These are phyloP conservation scores for Plebejus anna DNA, from an alignment of 2,888 invertebrate species.

Conservation along the genomic window DNA sequence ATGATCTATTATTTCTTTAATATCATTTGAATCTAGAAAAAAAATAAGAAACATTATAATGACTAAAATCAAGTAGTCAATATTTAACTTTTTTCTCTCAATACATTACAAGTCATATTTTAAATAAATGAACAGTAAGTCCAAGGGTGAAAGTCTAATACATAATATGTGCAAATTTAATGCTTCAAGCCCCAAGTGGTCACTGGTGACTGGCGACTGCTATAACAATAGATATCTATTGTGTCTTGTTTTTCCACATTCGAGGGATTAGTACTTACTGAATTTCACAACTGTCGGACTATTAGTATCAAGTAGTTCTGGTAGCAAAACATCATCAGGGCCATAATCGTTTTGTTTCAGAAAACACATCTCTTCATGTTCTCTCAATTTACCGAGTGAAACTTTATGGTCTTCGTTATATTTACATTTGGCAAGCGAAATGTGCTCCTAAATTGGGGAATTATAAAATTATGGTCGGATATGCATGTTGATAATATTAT, in stretches of 20 bases:
- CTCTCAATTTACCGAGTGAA: conserved; percentile 43
- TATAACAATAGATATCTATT: too few species aligned
- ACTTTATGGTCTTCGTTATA: conserved; percentile 53
- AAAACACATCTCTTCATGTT: conserved; percentile 55
- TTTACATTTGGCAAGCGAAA: conserved; percentile 43
- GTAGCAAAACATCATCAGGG: conserved; percentile 51
- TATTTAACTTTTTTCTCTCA: too few species aligned
- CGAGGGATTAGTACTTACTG: conserved; percentile 43
- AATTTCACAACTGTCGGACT: conserved; percentile 54
- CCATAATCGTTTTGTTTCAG: conserved; percentile 52
- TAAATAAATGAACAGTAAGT: too few species aligned
- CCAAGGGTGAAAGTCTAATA: too few species aligned
- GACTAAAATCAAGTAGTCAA: not conserved
- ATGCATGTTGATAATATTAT: not conserved
- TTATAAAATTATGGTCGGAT: not conserved
- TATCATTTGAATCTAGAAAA: conserved; percentile 53
- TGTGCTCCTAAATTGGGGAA: not conserved
- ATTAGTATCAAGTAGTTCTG: conserved; percentile 50
- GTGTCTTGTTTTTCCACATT: too few species aligned
- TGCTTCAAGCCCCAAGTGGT: too few species aligned
- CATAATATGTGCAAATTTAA: too few species aligned
- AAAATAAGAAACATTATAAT: not conserved
- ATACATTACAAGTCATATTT: not conserved
- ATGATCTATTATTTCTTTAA: conserved; percentile 52
- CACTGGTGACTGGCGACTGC: too few species aligned